Percentiles rank a stretch among this genome's conserved stretches.
These are phyloP conservation scores for Pristis pectinata DNA, from an alignment of 2,797 vertebrate genomes.

Conservation along the genomic window DNA sequence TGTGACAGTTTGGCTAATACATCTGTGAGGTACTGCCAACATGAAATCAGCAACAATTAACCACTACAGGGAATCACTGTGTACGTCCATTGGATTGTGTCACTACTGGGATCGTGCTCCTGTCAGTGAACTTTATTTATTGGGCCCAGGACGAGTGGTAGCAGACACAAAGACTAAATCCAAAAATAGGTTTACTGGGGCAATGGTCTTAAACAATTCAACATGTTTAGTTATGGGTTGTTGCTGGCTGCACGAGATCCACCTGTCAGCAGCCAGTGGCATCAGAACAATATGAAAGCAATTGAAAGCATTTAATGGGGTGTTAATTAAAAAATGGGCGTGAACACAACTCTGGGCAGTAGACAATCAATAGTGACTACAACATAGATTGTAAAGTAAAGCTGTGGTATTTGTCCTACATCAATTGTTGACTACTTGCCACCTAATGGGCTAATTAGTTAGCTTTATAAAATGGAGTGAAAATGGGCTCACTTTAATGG, in stretches of 20 bases:
- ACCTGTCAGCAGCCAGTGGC: neutral
- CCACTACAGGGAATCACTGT: neutral
- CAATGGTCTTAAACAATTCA: neutral
- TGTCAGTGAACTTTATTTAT: neutral
- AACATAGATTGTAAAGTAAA: neutral
- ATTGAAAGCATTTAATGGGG: constrained; percentile 25
- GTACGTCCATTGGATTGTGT: neutral
- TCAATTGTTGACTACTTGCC: neutral
- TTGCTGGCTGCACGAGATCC: neutral
- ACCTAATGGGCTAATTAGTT: constrained; percentile 32
- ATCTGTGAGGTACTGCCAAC: neutral
- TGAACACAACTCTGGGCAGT: constrained; percentile 1
- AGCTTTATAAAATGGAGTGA: constrained; percentile 27
- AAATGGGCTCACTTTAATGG: constrained; percentile 18
- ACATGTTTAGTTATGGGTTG: neutral
- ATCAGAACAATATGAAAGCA: constrained; percentile 19
- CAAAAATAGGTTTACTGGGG: neutral
- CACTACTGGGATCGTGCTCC: neutral
- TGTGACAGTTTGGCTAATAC: neutral
- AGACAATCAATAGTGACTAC: neutral
- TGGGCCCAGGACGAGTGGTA: neutral
- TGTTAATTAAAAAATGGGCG: constrained; percentile 20
- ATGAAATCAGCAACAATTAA: neutral
- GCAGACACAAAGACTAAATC: neutral
- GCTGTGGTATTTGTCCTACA: neutral